Evolutionary conservation across 2,888 invertebrate species (phyloP), one percentile per base, ranked within the genome.

Genomic region (Terebella lapidaria): DNA sequence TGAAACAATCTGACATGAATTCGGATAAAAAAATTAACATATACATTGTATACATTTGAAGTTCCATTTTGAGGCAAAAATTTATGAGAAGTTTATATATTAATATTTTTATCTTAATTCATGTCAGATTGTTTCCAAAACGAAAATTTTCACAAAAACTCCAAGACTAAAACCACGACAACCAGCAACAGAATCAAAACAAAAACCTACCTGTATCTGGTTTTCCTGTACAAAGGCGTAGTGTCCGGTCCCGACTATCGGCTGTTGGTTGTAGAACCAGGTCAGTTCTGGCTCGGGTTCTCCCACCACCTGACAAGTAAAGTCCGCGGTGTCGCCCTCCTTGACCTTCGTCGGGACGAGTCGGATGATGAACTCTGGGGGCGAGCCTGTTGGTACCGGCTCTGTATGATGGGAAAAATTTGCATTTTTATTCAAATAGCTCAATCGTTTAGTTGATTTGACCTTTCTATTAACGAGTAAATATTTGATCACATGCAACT

Each of bases 211-310:
- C 27, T 58, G 58, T 18, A 65, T 29, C 15, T 63, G 54, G 15
- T 61, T 22, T 45, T 55, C 49, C 28, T 56, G 22, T 4, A 57
- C 28, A 15, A 67, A 24, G 22, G 58, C 56, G 49, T 63, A 67
- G 10, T 57, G 59, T 20, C 61, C 64, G 18, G 29, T 63, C 46
- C 47, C 27, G 52, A 61, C 56, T 24, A 70, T 20, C 42, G 29
- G 54, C 51, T 68, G 29, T 20, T 68, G 71, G 28, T 78, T 76
- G 68, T 69, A 76, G 64, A 70, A 70, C 79, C 79, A 80, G n/a
- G 69, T 67, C 24, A 80, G 69, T 20, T 72, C 71, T 1, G 79
- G 78, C 25, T 66, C 70, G 2, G 79, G 79, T 56, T 75, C 73
- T 5, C 79, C 79, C 15, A 73, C 70, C 24, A 78, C 72, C 25